These are phyloP conservation scores for Temnothorax unifasciatus DNA, from an alignment of 2,888 invertebrate genomes.

Conservation along the genomic window DNA sequence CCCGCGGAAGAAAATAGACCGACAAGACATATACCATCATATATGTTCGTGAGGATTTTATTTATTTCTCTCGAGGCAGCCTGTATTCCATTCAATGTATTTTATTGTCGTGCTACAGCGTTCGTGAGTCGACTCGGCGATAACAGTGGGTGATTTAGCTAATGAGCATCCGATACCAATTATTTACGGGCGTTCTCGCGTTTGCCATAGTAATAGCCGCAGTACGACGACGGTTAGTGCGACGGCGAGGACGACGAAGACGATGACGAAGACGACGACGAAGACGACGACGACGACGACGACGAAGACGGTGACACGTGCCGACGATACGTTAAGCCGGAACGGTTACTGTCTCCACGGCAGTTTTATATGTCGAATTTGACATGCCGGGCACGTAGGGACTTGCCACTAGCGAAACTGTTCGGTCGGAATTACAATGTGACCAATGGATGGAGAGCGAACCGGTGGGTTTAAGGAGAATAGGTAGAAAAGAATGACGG, in stretches of 20 bases:
- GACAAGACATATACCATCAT: background rate
- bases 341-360: slow-evolving; percentile 83
- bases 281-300: slow-evolving; percentile 67
- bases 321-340: slow-evolving; percentile 84
- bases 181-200: slow-evolving; percentile 78
- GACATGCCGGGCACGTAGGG: slow-evolving; percentile 85
- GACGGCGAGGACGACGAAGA: slow-evolving; percentile 25
- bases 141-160: slow-evolving; percentile 67
- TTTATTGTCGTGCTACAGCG: slow-evolving; percentile 31
- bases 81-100: slow-evolving; percentile 22
- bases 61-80: slow-evolving; percentile 24
- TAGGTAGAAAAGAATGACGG: slow-evolving; percentile 64
- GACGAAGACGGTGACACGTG: slow-evolving; percentile 82
- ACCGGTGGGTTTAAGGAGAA: slow-evolving; percentile 64
- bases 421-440: slow-evolving; percentile 85
- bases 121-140: slow-evolving; percentile 52
- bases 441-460: slow-evolving; percentile 70
- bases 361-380: slow-evolving; percentile 86
- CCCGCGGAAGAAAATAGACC: background rate
- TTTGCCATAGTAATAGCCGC: slow-evolving; percentile 67
- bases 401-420: slow-evolving; percentile 85
- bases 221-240: slow-evolving; percentile 29
- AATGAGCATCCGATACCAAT: slow-evolving; percentile 80
- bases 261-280: slow-evolving; percentile 61
- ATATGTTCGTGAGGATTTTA: background rate